These are phyloP conservation scores for Anadara kagoshimensis DNA, from an alignment of 1,140 invertebrate genomes.

Conservation along the genomic window DNA sequence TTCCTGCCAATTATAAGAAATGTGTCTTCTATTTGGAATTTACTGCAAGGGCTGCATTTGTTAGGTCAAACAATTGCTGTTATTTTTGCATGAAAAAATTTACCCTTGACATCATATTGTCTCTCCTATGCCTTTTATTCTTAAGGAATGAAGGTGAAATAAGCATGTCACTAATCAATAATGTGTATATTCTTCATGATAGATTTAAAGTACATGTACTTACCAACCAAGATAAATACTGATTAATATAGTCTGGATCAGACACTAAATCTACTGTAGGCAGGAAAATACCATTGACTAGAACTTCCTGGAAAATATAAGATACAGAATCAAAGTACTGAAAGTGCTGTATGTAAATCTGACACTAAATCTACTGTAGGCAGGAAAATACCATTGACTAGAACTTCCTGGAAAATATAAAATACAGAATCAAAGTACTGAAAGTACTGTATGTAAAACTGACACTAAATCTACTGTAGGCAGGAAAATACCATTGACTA, in stretches of 20 bases:
- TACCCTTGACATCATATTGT: too few relatives aligned
- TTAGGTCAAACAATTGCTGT: too few relatives aligned
- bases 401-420: constrained; percentile 81
- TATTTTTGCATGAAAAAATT: too few relatives aligned
- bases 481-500: constrained; percentile 79
- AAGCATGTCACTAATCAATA: too few relatives aligned
- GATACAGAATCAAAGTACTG: too few relatives aligned
- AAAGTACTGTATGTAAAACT: not conserved
- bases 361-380: not conserved
- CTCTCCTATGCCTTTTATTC: too few relatives aligned
- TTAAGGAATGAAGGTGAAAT: too few relatives aligned
- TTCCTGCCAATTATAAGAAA: too few relatives aligned
- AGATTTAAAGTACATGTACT: constrained; percentile 67
- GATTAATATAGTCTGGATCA: constrained; percentile 96
- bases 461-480: not conserved
- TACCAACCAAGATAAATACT: constrained; percentile 92
- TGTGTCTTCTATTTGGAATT: too few relatives aligned
- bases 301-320: constrained; percentile 82
- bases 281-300: constrained; percentile 86
- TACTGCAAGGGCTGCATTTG: too few relatives aligned
- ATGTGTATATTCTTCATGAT: too few relatives aligned
- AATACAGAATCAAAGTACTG: constrained; percentile 25
- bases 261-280: constrained; percentile 88
- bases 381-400: constrained; percentile 79
- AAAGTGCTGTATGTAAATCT: not conserved